phyloP scores from a whole-genome alignment of 1,140 invertebrate species.

The Brachionus plicatilis region DNA sequence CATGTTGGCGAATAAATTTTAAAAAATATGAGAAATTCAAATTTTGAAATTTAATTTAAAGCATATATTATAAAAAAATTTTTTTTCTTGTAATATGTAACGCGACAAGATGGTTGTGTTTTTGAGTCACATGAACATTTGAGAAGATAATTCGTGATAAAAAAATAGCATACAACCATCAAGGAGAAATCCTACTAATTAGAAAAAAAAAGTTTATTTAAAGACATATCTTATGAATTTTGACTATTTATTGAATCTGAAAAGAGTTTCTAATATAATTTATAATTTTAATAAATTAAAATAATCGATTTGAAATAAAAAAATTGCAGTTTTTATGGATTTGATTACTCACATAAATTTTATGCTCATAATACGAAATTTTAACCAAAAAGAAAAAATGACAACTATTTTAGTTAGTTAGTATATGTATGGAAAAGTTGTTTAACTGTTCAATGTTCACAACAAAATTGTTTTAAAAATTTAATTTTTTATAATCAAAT shows the following conservation, averaged over 20 bases:
- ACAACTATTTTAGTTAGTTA: no score
- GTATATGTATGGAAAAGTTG: no score
- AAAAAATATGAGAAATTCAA: neutral
- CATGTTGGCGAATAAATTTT: neutral
- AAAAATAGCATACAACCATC: neutral
- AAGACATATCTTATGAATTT: neutral
- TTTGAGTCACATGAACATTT: constrained; percentile 18
- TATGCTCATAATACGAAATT: neutral
- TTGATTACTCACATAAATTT: neutral
- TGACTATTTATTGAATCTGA: neutral
- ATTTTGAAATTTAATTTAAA: neutral
- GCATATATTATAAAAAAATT: constrained; percentile 15
- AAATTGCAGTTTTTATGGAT: neutral
- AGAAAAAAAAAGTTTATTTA: neutral
- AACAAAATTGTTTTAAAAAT: no score
- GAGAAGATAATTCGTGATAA: neutral
- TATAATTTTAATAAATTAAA: neutral
- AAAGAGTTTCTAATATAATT: neutral
- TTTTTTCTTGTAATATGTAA: neutral
- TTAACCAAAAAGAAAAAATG: neutral
- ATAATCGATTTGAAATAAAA: neutral
- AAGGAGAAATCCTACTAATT: neutral
- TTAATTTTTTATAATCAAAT: no score
- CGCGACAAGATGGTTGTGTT: neutral
- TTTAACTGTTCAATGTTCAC: no score